phyloP scores from a whole-genome alignment of 2,113 vertebrate species.

The Athene noctua region DNA sequence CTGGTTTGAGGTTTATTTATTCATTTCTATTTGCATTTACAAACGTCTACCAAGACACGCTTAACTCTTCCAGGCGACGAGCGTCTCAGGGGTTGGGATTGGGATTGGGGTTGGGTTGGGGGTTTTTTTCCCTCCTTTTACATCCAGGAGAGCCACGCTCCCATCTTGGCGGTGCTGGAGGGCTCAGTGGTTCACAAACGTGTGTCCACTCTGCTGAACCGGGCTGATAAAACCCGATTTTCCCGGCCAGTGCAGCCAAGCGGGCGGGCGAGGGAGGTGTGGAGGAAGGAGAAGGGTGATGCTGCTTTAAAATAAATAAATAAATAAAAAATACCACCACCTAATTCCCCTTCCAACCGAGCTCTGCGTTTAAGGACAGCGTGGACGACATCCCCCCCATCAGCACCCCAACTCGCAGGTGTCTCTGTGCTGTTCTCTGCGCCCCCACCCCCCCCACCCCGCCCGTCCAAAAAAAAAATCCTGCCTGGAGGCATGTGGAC shows the following conservation, averaged over 20 bases:
- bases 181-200: background rate
- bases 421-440: too few relatives aligned
- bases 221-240: background rate
- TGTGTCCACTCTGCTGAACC: background rate
- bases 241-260: background rate
- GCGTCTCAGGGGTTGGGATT: background rate
- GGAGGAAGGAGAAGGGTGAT: background rate
- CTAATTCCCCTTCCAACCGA: background rate
- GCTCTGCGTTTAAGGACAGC: background rate
- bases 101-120: too few relatives aligned
- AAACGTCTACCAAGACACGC: constrained; percentile 26
- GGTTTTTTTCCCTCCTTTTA: background rate
- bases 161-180: background rate
- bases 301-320: background rate
- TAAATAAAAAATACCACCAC: too few relatives aligned
- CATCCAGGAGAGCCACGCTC: background rate
- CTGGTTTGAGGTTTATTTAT: constrained; percentile 79
- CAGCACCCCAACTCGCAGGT: background rate
- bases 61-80: background rate
- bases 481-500: background rate
- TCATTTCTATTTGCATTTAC: constrained; percentile 62
- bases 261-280: background rate
- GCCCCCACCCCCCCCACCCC: too few relatives aligned
- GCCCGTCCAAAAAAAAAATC: too few relatives aligned
- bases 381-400: too few relatives aligned